Percentiles rank a stretch among this genome's conserved stretches.
Evolutionary conservation across 2,888 invertebrate species (phyloP).

Genomic region (Sesia apiformis): DNA sequence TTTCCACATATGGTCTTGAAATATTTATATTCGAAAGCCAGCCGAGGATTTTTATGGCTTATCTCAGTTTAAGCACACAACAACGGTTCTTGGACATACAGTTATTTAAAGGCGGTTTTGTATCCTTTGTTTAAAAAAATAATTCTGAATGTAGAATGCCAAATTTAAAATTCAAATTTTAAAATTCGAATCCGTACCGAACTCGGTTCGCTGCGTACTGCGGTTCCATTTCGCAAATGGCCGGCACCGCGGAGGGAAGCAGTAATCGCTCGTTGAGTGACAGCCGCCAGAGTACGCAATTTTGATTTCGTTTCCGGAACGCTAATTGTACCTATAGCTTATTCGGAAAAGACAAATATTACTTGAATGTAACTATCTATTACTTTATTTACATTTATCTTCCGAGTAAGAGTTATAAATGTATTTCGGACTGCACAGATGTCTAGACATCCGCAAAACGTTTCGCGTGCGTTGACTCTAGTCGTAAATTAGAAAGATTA

Average conservation of each 20-base stretch:
- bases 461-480: slow-evolving; percentile 28
- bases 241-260: slow-evolving; percentile 33
- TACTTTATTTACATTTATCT: no score
- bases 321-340: no score
- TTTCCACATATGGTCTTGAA: slow-evolving; percentile 27
- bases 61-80: slow-evolving; percentile 4
- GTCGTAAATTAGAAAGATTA: slow-evolving; percentile 38
- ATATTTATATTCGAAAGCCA: slow-evolving; percentile 31
- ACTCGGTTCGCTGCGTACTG: neutral
- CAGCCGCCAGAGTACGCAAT: slow-evolving; percentile 33
- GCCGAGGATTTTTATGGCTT: slow-evolving; percentile 15
- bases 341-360: no score
- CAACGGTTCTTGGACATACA: neutral
- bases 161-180: neutral
- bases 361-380: no score
- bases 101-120: neutral
- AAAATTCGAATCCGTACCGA: neutral
- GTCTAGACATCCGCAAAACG: slow-evolving; percentile 29
- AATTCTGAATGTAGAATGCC: neutral
- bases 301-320: slow-evolving; percentile 41
- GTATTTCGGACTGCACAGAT: neutral
- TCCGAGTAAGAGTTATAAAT: no score
- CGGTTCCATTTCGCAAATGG: slow-evolving; percentile 32
- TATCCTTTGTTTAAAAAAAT: neutral
- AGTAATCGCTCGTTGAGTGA: slow-evolving; percentile 41